These are phyloP conservation scores for Anarsia innoxiella DNA, from an alignment of 2,888 invertebrate genomes.

Conservation along the genomic window DNA sequence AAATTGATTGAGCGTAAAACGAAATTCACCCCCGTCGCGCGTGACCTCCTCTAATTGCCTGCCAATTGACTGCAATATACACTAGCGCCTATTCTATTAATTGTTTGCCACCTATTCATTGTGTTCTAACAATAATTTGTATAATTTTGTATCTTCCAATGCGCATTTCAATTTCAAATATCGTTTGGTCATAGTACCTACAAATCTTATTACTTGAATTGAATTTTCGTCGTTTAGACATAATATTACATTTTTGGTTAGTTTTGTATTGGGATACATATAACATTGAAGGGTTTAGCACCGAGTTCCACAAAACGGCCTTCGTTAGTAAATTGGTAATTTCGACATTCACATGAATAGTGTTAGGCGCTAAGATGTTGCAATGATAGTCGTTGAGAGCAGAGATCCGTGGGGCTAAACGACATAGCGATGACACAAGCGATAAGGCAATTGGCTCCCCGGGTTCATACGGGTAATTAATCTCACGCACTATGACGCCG, in stretches of 20 bases:
- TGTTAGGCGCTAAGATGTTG: constrained; percentile 28
- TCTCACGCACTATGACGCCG: constrained; percentile 31
- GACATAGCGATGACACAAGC: constrained; percentile 20
- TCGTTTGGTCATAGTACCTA: no score
- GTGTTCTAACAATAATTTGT: constrained; percentile 1
- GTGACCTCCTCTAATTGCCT: constrained; percentile 56
- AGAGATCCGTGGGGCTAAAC: constrained; percentile 1
- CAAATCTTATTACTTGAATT: no score
- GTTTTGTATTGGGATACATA: no score
- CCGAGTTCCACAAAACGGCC: no score
- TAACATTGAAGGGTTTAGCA: no score
- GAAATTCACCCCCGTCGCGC: constrained; percentile 68
- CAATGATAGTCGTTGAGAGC: constrained; percentile 21
- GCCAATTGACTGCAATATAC: constrained; percentile 52
- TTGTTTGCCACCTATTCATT: constrained; percentile 25
- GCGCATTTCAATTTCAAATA: no score
- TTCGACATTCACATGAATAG: no score
- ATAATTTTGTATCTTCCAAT: no score
- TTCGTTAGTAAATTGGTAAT: no score
- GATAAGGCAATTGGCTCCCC: constrained; percentile 67
- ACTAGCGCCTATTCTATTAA: constrained; percentile 38
- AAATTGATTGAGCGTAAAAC: constrained; percentile 74
- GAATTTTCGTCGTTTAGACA: no score
- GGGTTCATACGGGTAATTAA: constrained; percentile 70
- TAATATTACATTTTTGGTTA: no score